Percentiles rank a stretch among this genome's conserved stretches.
These are phyloP conservation scores for Gambusia holbrooki DNA, from an alignment of 2,113 vertebrate genomes.

Conservation along the genomic window DNA sequence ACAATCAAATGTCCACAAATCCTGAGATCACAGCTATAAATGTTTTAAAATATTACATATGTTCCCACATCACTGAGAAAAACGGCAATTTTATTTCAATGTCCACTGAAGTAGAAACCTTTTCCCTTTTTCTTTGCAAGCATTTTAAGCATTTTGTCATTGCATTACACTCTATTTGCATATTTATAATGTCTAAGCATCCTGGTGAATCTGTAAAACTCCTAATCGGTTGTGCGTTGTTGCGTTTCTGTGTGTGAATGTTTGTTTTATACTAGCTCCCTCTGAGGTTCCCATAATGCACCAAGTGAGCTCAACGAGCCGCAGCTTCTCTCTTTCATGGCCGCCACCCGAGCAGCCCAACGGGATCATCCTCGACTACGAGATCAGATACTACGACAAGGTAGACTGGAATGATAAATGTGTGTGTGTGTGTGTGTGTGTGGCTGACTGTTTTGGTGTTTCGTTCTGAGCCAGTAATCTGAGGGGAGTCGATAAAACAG, in stretches of 20 bases:
- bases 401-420: conserved; percentile 76
- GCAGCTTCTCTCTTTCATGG: conserved; percentile 95
- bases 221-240: conserved; percentile 51
- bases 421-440: conserved; percentile 36
- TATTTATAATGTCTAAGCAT: conserved; percentile 47
- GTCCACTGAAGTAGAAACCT: conserved; percentile 48
- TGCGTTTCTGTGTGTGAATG: conserved; percentile 34
- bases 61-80: conserved; percentile 56
- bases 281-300: conserved; percentile 96
- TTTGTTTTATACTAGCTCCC: conserved; percentile 82
- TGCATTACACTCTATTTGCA: conserved; percentile 44
- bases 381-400: conserved; percentile 95
- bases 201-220: conserved; percentile 24
- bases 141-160: conserved; percentile 47
- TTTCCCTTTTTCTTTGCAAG: conserved; percentile 40
- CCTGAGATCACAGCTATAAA: conserved; percentile 51
- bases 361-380: conserved; percentile 95
- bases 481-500: conserved; percentile 45
- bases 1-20: conserved; percentile 29
- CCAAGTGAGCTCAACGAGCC: conserved; percentile 95
- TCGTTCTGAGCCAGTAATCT: conserved; percentile 35
- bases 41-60: conserved; percentile 48
- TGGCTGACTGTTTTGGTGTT: conserved; percentile 23
- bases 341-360: conserved; percentile 95
- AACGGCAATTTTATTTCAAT: conserved; percentile 59